Evolutionary conservation across 2,797 vertebrate species (phyloP), one percentile per base, ranked within the genome.

Genomic region (Gambusia yucatana): DNA sequence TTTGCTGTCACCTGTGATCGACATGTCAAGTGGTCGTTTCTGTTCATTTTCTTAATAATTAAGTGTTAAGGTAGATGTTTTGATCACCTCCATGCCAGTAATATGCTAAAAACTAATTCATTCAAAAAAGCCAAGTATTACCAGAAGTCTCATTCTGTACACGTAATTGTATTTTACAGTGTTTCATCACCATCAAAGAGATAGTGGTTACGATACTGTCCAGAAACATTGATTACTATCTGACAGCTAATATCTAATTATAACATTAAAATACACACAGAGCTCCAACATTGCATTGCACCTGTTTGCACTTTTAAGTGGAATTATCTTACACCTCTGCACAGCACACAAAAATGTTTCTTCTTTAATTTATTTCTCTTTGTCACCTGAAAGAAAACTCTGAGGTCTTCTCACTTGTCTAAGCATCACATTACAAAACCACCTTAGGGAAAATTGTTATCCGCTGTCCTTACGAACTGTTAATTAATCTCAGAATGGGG

Each of bases 401-500:
- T 13, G 22, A 79, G 52, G 82, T 81, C 78, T 25, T 79, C 63
- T 76, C 61, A 48, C 28, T 70, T 47, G 11, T 48, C 22, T 75
- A 75, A 82, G 55, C 7, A 1, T 80, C 81, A 71, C 50, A 70
- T 76, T 79, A 47, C 46, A 72, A 39, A 11, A n/a, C 41, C 83
- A 80, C 73, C 78, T 22, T 67, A 79, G 84, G 52, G 41, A 80
- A 72, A 81, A 83, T 14, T 72, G 76, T 88, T 80, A 86, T 86
- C 85, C 85, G 76, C 72, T 77, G 77, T 83, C 81, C 86, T 91
- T 83, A 78, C 86, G 73, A 75, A 78, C 59, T 85, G 85, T 78
- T 90, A 89, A 92, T 93, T 89, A 89, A 88, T 87, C 87, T 75
- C 91, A 86, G 86, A 71, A 80, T 81, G 82, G 78, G 84, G 84